A percentile compares a stretch with the other conserved stretches of the same genome.
Conservation (phyloP, 2,113 vertebrate genomes). For the Crocuta crocuta region DNA sequence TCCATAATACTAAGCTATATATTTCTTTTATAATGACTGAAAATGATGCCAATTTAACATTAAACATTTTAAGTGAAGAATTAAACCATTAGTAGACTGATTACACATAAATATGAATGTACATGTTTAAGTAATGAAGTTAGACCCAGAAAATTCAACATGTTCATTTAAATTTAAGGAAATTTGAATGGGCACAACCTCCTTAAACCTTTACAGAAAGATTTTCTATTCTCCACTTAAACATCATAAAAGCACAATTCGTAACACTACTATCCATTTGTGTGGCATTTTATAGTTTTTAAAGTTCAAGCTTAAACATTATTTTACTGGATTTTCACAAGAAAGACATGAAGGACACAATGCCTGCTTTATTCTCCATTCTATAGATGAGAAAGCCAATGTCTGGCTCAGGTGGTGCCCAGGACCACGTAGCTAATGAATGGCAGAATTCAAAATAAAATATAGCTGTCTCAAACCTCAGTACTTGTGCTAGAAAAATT, state of each 20-base stretch:
- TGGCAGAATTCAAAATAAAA: background rate
- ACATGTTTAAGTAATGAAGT: background rate
- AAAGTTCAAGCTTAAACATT: slow-evolving; percentile 12
- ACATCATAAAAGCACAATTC: background rate
- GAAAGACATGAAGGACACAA: background rate
- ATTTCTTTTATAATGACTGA: slow-evolving; percentile 33
- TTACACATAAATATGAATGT: background rate
- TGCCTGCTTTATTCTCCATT: background rate
- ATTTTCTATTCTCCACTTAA: background rate
- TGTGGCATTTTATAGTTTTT: background rate
- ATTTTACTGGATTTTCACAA: background rate
- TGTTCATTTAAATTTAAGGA: background rate
- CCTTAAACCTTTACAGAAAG: background rate
- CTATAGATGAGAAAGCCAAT: background rate
- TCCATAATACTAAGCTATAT: background rate
- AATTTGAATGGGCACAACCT: background rate
- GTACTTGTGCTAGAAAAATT: background rate
- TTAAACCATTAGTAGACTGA: background rate
- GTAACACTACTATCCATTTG: background rate
- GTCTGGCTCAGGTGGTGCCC: background rate
- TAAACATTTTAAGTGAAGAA: slow-evolving; percentile 41
- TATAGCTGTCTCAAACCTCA: background rate
- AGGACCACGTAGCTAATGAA: background rate
- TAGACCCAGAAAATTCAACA: background rate
- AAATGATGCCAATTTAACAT: background rate